Base-by-base conservation (phyloP, 2,888 invertebrate species). In the Neria commutata region DNA sequence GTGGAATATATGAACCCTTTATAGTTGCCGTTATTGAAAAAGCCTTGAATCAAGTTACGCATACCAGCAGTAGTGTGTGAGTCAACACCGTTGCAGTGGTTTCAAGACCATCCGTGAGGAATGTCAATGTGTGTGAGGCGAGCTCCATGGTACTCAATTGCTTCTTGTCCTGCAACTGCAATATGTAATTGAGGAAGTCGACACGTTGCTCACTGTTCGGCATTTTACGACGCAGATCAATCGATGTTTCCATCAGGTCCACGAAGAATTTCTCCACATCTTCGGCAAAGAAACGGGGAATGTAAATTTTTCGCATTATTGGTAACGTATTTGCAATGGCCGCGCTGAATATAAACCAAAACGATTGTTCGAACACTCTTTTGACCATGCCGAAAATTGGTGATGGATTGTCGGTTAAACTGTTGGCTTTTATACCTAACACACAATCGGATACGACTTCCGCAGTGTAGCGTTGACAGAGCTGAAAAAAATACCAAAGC, bases 211-310 rank as follows among this genome's bases (percentile, higher is more conserved):
- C 65, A 2, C 56, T 54, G 1, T 61, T 53, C 26, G 33, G 62
- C 4, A 67, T 54, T 8, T 70, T 62, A 6, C 68, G 70, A 1
- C 77, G 66, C 58, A 77, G 46, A 6, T 67, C 56, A 19, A 79
- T 58, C 2, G 77, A 70, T 14, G 69, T 65, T 2, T 59, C 40
- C 76, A 77, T 72, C 2, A 79, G 53, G 8, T 70, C 64, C 1
- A 53, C 62, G 33, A 80, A 79, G 60, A 77, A 79, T 0, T 58
- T 25, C 26, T 73, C 94, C 74, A 95, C 95, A 2, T 86, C 87
- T 1, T 81, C 85, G 1, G 67, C 17, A 5, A 77, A 67, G 17
- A 77, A 62, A 0, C 62, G 63, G 0, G 68, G 51, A 16, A 61
- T 65, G 47, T 68, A 77, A 3, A 80, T 25, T 2, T 70, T 69